phyloP scores from a whole-genome alignment of 2,797 vertebrate genomes.

The Diglossa cyanea region DNA sequence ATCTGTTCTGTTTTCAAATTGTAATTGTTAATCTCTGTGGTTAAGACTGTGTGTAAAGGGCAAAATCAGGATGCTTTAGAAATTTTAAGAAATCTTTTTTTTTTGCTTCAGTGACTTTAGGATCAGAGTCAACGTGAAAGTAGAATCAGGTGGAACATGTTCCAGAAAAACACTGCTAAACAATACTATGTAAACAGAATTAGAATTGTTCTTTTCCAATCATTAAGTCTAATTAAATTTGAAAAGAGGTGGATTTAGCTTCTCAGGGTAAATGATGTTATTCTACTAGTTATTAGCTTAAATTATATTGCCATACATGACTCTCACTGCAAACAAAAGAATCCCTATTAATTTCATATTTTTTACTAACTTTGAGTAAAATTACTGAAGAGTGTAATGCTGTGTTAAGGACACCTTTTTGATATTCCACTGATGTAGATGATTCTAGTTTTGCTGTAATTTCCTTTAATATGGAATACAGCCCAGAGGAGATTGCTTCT shows the following conservation, averaged over 20 bases:
- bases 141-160: not conserved
- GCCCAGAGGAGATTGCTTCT: not conserved
- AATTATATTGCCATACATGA: not conserved
- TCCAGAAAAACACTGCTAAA: not conserved
- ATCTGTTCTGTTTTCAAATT: not conserved
- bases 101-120: not conserved
- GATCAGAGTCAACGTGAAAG: not conserved
- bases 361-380: not conserved
- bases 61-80: not conserved
- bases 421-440: not conserved
- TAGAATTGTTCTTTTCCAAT: slow-evolving; percentile 38
- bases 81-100: not conserved
- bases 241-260: slow-evolving; percentile 12
- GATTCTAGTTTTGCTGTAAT: not conserved
- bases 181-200: not conserved
- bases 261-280: not conserved
- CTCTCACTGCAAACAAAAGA: not conserved
- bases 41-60: not conserved
- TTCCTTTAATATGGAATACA: not conserved
- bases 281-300: not conserved
- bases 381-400: not conserved
- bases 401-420: not conserved
- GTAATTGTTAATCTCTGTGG: not conserved
- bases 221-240: slow-evolving; percentile 39
- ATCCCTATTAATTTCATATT: not conserved